Evolutionary conservation across 2,888 invertebrate species (phyloP), one percentile per base, ranked within the genome.

Genomic region (Meloe dianella): DNA sequence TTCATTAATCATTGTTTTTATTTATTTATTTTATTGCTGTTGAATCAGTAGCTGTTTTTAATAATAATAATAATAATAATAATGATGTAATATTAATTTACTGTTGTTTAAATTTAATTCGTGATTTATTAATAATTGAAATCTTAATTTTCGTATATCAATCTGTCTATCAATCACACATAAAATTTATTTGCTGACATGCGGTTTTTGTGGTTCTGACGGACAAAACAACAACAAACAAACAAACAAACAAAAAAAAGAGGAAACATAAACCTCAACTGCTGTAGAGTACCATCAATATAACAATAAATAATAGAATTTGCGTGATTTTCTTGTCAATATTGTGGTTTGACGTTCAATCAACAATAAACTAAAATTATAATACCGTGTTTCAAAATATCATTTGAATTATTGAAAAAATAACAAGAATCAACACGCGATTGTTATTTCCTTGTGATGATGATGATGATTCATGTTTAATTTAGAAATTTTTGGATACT

Each of bases 311-410:
- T 67, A 67, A 67, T 64, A 61, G 61, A 67, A 64, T 65, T 67
- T 24, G 64, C 64, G 64, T 67, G 67, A 67, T 64, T 67, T 67
- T 67, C 59, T 54, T 60, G 64, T 67, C 67, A 64, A 67, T 67
- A 60, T 63, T 29, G 67, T 35, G 67, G 67, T 64, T 60, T 67
- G 67, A 10, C 61, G 58, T 64, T 67, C 63, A 67, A 67, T 64
- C 67, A 64, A 58, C 63, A 67, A 64, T 56, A 63, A 60, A 67
- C 60, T 41, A 60, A 35, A 57, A 32, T 20, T 1, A 4, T 4
- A 14, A 35, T 12, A 35, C 35, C 35, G 1, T 14, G 12, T 35
- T 35, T 14, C 14, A 35, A 35, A 14, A 14, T 35, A 35, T 35
- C 35, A 35, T 35, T 35, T 41, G 41, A 47, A 47, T 47, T 20